Base-by-base conservation (phyloP, 2,888 invertebrate genomes). In the Synergus laeviventris region DNA sequence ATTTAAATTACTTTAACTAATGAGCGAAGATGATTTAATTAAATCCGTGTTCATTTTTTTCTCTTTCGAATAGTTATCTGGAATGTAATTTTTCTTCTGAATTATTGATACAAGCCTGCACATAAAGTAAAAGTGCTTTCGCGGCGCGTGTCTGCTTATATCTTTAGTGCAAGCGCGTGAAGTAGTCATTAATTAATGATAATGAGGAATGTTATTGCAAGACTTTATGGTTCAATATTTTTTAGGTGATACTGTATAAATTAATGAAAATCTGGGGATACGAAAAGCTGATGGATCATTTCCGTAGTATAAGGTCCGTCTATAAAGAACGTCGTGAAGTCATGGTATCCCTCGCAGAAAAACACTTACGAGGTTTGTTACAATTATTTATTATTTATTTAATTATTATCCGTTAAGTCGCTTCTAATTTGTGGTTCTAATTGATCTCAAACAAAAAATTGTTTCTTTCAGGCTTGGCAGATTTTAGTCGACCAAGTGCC, bases 401-500 rank as follows among this genome's bases (percentile, higher is more conserved):
- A 18, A 9, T 70, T 74, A 36, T 64, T 76, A n/a, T 62, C n/a
- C 8, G 11, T 14, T 14, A 38, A 49, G 56, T 16, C 24, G n/a
- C n/a, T 64, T 0, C 5, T 5, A 21, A 59, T 74, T 45, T 74
- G 12, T 59, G 36, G 8, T 38, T 36, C 18, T n/a, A 39, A n/a
- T 42, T 60, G 1, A 56, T 60, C 39, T 36, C n/a, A 54, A 36
- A 18, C 21, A 8, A 59, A 39, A 39, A 21, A 75, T 62, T 73
- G 49, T 73, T 73, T 18, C 18, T 70, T 54, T 84, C 89, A 92
- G 94, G 93, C 70, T 87, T 95, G 3, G 94, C 94, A 2, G 94
- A 94, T 77, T 96, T 95, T 93, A 87, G 91, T 0, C 87, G 92
- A 36, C 96, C 97, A 0, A 89, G 91, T 4, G 96, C 95, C 2